Evolutionary conservation across 2,113 vertebrate species (phyloP), one percentile per base, ranked within the genome.

Genomic region (Gallinago media): DNA sequence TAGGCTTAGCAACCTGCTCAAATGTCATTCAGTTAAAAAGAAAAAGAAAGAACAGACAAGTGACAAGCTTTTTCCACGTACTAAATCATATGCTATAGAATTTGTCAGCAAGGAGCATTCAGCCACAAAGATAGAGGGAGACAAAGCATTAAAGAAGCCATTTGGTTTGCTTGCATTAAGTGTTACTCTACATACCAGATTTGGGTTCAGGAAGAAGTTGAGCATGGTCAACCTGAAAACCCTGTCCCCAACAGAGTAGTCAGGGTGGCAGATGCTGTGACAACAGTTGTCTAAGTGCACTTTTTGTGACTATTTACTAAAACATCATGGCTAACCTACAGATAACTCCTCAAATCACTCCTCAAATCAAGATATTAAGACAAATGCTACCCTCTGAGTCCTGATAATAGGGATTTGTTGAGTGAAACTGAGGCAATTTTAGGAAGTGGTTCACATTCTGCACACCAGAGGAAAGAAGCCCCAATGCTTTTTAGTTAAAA

Each of bases 21-120:
- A 92, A 74, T 86, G 52, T 47, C 72, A 84, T 86, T 86, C 80
- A 86, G 67, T 91, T 92, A 86, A 86, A 84, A 88, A 84, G 19
- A 61, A 79, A 94, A 92, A 85, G 68, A 73, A 80, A 26, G 8
- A 63, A 29, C 18, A 47, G 90, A 84, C 18, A 88, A 95, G 89
- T 77, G 34, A 52, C 67, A 88, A 31, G 8, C 10, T 80, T 88
- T 88, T 88, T 61, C 52, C 65, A 63, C 67, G 66, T 86, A 74
- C 23, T 34, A 5, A 73, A 65, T 70, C 54, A 55, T 38, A 47
- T 1, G 1, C 27, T 62, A 50, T 63, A 62, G 73, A 88, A 70
- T 76, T 85, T 90, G 27, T 70, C 74, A 88, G n/a, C 40, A 67
- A 42, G 31, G 18, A 83, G 5, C 1, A 0, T 54, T 92, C 88